These are phyloP conservation scores for Metopolophium dirhodum DNA, from an alignment of 1,140 invertebrate genomes.

Conservation along the genomic window DNA sequence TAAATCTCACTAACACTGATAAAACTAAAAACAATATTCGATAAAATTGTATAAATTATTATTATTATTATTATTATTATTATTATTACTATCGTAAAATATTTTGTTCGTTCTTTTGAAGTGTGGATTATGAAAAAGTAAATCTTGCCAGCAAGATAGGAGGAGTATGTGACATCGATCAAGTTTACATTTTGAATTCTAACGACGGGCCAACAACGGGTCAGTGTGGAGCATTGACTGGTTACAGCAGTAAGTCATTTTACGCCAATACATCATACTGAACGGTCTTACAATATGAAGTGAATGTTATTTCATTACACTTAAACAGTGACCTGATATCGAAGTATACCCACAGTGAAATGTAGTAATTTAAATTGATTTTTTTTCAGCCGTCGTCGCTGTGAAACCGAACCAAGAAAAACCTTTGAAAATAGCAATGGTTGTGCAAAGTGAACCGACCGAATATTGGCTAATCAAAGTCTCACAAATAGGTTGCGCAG, in stretches of 20 bases:
- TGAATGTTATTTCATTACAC: background rate
- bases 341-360: background rate
- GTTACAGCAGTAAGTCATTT: constrained; percentile 62
- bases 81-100: background rate
- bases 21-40: too few species aligned
- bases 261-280: background rate
- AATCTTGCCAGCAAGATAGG: constrained; percentile 63
- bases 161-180: constrained; percentile 63
- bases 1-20: background rate
- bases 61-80: background rate
- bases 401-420: constrained; percentile 62
- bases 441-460: constrained; percentile 62
- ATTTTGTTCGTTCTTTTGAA: constrained; percentile 47
- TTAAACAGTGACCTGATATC: background rate
- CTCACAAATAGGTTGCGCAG: constrained; percentile 62
- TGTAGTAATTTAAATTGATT: background rate
- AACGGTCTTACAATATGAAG: background rate
- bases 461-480: constrained; percentile 63
- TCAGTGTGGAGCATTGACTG: constrained; percentile 63
- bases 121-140: constrained; percentile 62
- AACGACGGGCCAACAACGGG: constrained; percentile 63
- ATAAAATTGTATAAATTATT: background rate
- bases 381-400: constrained; percentile 62
- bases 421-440: constrained; percentile 62
- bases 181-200: constrained; percentile 63